Conservation (phyloP, 1,140 invertebrate species). For the Achroia grisella region DNA sequence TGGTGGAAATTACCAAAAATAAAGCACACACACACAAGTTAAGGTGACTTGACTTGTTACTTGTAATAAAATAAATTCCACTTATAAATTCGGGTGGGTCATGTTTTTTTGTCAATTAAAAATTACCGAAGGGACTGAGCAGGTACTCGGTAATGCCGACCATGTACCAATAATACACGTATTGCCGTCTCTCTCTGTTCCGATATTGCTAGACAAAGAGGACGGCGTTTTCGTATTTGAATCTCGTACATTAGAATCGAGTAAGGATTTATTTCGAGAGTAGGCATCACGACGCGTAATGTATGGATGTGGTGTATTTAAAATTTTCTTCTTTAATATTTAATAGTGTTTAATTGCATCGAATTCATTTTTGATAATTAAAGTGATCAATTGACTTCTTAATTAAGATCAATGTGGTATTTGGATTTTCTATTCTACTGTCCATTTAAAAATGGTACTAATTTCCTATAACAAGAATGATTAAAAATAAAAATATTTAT, state of each 20-base stretch:
- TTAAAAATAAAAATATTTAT: no score
- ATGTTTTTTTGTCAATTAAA: constrained; percentile 68
- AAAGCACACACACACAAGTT: constrained; percentile 29
- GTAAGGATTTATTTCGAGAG: not conserved
- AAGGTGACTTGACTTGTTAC: constrained; percentile 28
- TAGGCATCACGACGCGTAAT: not conserved
- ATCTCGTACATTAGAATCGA: not conserved
- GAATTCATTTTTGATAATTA: no score
- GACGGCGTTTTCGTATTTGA: not conserved
- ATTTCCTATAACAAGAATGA: no score
- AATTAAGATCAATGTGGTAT: no score
- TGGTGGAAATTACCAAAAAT: no score
- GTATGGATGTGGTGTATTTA: not conserved
- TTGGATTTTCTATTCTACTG: no score
- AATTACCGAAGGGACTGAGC: constrained; percentile 45
- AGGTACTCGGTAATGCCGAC: constrained; percentile 45
- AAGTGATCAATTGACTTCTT: no score
- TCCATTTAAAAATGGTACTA: no score
- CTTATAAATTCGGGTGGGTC: constrained; percentile 49
- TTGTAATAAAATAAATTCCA: constrained; percentile 63
- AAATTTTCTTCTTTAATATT: no score
- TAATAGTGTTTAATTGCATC: no score
- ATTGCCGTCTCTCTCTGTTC: not conserved
- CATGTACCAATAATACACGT: constrained; percentile 7
- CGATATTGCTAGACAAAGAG: not conserved